Evolutionary conservation across 2,888 invertebrate genomes (phyloP).

Genomic region (Electrophaes corylata): DNA sequence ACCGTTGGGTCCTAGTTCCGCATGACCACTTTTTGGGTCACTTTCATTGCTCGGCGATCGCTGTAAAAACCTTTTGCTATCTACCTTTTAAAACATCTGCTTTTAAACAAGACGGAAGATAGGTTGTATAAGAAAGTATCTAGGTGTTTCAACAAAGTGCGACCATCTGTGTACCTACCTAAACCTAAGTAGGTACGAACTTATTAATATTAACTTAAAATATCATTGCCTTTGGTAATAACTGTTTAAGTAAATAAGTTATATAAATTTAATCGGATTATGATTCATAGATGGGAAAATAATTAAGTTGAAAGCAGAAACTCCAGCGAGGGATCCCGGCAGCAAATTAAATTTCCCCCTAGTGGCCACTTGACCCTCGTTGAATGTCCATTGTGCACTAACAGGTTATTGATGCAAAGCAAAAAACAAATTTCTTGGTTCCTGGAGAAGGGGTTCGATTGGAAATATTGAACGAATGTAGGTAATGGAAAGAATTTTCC

Average conservation of each 20-base stretch:
- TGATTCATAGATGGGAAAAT: conserved; percentile 63
- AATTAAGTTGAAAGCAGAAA: conserved; percentile 61
- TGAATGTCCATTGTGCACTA: conserved; percentile 62
- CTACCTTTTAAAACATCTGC: conserved; percentile 22
- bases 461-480: conserved; percentile 29
- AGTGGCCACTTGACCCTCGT: conserved; percentile 66
- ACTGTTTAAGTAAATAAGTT: neutral
- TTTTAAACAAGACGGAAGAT: conserved; percentile 21
- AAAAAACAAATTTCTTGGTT: conserved; percentile 49
- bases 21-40: conserved; percentile 29
- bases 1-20: conserved; percentile 20
- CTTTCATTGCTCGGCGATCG: conserved; percentile 29
- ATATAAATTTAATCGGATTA: conserved; percentile 41
- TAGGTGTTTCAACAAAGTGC: neutral
- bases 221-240: neutral
- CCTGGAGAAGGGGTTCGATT: conserved; percentile 30
- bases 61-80: conserved; percentile 33
- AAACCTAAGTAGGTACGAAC: neutral
- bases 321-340: conserved; percentile 53
- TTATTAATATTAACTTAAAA: neutral
- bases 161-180: neutral
- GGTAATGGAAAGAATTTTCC: conserved; percentile 23
- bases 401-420: conserved; percentile 63
- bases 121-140: neutral
- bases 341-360: conserved; percentile 69